Conservation (phyloP, 2,113 vertebrate species). For the Athene noctua region DNA sequence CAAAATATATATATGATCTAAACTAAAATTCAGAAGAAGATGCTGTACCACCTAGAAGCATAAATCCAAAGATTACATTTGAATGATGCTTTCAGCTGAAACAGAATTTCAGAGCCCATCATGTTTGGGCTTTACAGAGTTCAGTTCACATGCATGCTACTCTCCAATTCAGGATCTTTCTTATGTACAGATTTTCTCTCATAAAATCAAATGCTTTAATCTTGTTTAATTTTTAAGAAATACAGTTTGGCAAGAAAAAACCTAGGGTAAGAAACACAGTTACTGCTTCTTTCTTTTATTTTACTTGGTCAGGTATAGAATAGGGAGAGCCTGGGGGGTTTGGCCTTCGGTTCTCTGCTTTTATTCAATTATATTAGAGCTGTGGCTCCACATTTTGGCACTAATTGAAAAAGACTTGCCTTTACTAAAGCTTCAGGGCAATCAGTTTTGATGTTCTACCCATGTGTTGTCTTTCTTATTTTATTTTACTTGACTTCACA, state of each 20-base stretch:
- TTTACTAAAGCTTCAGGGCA: slow-evolving; percentile 27
- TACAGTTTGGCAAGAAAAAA: background rate
- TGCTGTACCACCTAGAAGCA: background rate
- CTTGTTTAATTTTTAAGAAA: background rate
- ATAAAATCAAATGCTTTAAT: background rate
- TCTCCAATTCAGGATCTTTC: background rate
- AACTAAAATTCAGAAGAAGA: background rate
- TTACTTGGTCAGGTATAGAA: background rate
- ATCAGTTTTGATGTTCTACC: background rate
- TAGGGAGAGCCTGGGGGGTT: background rate
- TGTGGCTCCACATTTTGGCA: slow-evolving; percentile 35
- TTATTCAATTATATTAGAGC: slow-evolving; percentile 34
- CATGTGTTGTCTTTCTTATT: slow-evolving; percentile 24
- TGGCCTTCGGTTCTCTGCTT: background rate
- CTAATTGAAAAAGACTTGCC: slow-evolving; percentile 48
- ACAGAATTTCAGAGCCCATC: background rate
- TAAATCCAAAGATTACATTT: background rate
- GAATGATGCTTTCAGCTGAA: background rate
- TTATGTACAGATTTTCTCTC: background rate
- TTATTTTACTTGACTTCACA: slow-evolving; percentile 36
- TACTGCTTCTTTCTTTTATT: background rate
- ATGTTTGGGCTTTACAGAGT: background rate
- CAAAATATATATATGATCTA: background rate
- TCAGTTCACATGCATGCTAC: background rate
- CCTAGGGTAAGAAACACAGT: background rate